phyloP scores from a whole-genome alignment of 2,797 vertebrate genomes.

The Sebastes hubbsi region DNA sequence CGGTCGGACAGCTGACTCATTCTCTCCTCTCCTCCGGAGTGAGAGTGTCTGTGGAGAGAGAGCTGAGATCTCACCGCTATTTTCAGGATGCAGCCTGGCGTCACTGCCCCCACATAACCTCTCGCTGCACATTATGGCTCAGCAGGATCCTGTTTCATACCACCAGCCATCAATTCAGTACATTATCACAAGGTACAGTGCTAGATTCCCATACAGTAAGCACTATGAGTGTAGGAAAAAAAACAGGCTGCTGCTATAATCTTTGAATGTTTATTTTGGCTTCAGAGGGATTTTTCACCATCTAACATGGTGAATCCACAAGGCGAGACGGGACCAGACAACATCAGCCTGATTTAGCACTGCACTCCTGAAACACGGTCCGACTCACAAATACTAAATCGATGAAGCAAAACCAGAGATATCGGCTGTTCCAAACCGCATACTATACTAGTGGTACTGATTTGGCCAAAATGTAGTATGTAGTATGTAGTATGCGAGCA shows the following conservation, averaged over 20 bases:
- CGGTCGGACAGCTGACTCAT: conserved; percentile 72
- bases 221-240: background rate
- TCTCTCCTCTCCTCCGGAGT: conserved; percentile 65
- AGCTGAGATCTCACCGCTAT: conserved; percentile 75
- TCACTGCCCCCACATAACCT: conserved; percentile 64
- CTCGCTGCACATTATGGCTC: conserved; percentile 44
- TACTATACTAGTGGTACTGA: no score
- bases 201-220: background rate
- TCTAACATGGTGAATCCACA: background rate
- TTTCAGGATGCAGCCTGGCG: conserved; percentile 68
- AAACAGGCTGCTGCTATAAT: background rate
- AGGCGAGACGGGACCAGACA: background rate
- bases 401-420: background rate
- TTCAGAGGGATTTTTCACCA: background rate
- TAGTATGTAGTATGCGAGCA: no score
- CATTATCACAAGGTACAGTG: conserved; percentile 6
- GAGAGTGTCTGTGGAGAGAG: conserved; percentile 64
- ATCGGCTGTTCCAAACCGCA: background rate
- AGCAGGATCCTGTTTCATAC: conserved; percentile 40
- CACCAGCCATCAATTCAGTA: background rate
- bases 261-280: background rate
- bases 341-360: background rate
- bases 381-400: background rate
- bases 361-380: background rate
- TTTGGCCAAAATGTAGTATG: no score